phyloP scores from a whole-genome alignment of 2,797 vertebrate species.

The Pseudocheirus occidentalis region DNA sequence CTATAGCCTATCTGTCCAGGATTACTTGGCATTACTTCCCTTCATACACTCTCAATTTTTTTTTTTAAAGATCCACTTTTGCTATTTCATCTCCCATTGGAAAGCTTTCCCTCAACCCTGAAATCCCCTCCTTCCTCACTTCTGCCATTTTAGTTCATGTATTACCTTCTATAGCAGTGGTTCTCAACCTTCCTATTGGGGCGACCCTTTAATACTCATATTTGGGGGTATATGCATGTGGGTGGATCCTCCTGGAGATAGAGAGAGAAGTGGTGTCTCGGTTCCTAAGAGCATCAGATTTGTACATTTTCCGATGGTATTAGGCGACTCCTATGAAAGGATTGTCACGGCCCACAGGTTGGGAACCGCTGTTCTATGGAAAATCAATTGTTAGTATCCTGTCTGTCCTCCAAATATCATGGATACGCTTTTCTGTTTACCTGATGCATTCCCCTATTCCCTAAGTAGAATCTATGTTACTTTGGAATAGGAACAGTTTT shows the following conservation, averaged over 20 bases:
- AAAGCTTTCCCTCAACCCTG: not conserved
- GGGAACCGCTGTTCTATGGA: not conserved
- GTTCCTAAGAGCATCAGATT: too few relatives aligned
- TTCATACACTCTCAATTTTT: not conserved
- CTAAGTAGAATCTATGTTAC: not conserved
- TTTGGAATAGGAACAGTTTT: not conserved
- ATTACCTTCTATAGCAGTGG: not conserved
- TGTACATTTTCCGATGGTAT: too few relatives aligned
- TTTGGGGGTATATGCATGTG: too few relatives aligned
- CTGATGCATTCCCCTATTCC: not conserved
- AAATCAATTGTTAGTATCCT: not conserved
- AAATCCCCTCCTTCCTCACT: not conserved
- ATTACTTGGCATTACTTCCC: not conserved
- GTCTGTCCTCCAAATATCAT: not conserved
- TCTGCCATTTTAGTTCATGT: not conserved
- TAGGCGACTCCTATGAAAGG: too few relatives aligned
- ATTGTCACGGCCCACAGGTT: too few relatives aligned
- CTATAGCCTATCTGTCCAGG: not conserved
- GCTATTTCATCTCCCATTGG: not conserved
- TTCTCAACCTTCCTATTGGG: too few relatives aligned
- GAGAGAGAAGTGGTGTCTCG: too few relatives aligned
- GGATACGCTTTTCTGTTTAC: not conserved
- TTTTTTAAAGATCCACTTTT: not conserved
- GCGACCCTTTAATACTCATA: too few relatives aligned
- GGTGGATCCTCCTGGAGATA: too few relatives aligned